Percentiles rank a stretch among this genome's conserved stretches.
phyloP scores from a whole-genome alignment of 1,140 invertebrate genomes.

The Stenopsyche tienmushanensis region DNA sequence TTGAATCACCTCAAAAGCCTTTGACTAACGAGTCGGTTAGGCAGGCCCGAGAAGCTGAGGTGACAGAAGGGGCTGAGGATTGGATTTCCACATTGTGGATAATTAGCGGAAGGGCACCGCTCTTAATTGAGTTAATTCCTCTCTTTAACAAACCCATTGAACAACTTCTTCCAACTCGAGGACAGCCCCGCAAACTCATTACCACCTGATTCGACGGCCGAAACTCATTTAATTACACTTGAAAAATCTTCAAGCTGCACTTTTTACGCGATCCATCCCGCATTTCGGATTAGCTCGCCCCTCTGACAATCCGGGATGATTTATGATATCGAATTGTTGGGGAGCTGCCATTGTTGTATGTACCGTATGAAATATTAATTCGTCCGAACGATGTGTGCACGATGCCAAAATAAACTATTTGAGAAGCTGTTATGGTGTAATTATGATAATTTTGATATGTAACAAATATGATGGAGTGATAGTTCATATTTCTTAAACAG shows the following conservation, averaged over 20 bases:
- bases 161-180: not conserved
- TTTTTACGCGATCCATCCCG: no score
- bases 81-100: slow-evolving; percentile 19
- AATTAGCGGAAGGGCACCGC: slow-evolving; percentile 6
- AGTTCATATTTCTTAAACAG: no score
- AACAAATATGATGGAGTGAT: no score
- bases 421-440: no score
- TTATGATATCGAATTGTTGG: slow-evolving; percentile 8
- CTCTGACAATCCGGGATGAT: not conserved
- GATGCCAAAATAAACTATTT: no score
- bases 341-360: slow-evolving; percentile 2
- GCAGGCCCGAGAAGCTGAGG: not conserved
- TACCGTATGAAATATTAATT: not conserved
- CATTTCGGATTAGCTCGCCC: slow-evolving; percentile 6
- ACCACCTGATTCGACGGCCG: not conserved
- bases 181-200: not conserved
- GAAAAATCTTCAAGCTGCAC: not conserved
- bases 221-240: not conserved
- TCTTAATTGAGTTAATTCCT: slow-evolving; percentile 22
- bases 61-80: not conserved
- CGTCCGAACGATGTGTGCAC: no score
- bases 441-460: no score
- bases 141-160: slow-evolving; percentile 17
- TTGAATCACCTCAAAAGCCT: slow-evolving; percentile 25
- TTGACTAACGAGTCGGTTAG: slow-evolving; percentile 31